These are phyloP conservation scores for Aporophyla lueneburgensis DNA, from an alignment of 2,888 invertebrate genomes.

Conservation along the genomic window DNA sequence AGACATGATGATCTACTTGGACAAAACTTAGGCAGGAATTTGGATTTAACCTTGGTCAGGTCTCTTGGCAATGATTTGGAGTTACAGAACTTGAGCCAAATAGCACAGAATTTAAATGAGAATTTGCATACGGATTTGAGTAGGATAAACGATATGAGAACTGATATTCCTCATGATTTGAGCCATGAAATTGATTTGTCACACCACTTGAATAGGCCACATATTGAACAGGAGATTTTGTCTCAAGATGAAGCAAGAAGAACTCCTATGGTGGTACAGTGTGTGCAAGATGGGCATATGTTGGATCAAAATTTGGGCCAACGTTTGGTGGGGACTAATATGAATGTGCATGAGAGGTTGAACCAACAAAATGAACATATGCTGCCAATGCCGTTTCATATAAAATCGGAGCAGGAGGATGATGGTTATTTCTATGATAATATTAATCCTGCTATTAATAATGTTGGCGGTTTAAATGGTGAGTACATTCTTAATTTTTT, in stretches of 20 bases:
- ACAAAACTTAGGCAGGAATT: constrained; percentile 66
- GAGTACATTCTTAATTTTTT: constrained; percentile 62
- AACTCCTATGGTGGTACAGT: constrained; percentile 68
- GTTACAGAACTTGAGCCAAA: constrained; percentile 76
- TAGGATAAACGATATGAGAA: constrained; percentile 68
- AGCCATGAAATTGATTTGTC: constrained; percentile 79
- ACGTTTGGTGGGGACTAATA: constrained; percentile 59
- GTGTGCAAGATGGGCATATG: constrained; percentile 67
- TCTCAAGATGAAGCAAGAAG: constrained; percentile 68
- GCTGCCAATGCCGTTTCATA: constrained; percentile 84
- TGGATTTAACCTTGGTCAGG: constrained; percentile 65
- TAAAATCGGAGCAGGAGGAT: constrained; percentile 86
- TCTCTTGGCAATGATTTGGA: constrained; percentile 72
- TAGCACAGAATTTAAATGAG: constrained; percentile 79
- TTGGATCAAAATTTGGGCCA: constrained; percentile 72
- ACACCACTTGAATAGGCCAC: constrained; percentile 77
- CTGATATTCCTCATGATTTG: constrained; percentile 75
- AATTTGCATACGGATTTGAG: constrained; percentile 75
- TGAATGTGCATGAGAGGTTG: constrained; percentile 65
- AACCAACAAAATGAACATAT: constrained; percentile 77
- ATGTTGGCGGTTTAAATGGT: constrained; percentile 79
- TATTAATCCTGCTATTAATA: constrained; percentile 75
- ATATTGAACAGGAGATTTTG: constrained; percentile 76
- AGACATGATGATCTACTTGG: constrained; percentile 74
- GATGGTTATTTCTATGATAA: constrained; percentile 86